Evolutionary conservation across 2,888 invertebrate genomes (phyloP).

Genomic region (Hylaea fasciaria): DNA sequence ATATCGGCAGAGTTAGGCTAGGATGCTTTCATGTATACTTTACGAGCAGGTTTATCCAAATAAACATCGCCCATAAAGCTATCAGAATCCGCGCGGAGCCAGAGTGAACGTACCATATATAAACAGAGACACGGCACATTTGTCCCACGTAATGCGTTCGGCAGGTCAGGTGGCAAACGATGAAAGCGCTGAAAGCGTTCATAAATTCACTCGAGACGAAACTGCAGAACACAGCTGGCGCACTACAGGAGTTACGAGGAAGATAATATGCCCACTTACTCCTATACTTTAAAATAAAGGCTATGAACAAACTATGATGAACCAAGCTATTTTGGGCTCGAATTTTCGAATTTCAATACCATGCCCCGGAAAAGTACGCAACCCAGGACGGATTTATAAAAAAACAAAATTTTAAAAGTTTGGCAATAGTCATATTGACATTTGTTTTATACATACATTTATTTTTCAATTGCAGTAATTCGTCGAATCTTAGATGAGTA

Average conservation of each 20-base stretch:
- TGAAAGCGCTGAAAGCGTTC: slow-evolving; percentile 80
- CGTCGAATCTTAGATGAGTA: neutral
- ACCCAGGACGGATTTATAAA: no score
- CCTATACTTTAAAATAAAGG: slow-evolving; percentile 53
- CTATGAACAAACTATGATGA: slow-evolving; percentile 23
- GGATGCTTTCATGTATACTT: slow-evolving; percentile 14
- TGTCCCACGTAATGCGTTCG: slow-evolving; percentile 74
- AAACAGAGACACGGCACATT: slow-evolving; percentile 72
- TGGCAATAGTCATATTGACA: no score
- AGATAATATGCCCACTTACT: slow-evolving; percentile 31
- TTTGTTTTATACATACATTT: no score
- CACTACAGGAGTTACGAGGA: slow-evolving; percentile 44
- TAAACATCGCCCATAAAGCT: slow-evolving; percentile 40
- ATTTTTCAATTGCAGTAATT: neutral
- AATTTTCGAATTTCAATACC: no score
- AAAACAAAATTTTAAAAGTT: no score
- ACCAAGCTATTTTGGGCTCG: neutral
- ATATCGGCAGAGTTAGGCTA: slow-evolving; percentile 1
- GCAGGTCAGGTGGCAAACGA: slow-evolving; percentile 82
- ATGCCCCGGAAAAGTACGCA: no score
- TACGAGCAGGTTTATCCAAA: slow-evolving; percentile 5
- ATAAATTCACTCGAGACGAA: slow-evolving; percentile 78
- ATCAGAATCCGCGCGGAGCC: slow-evolving; percentile 32
- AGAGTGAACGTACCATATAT: slow-evolving; percentile 71
- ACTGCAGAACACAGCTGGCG: slow-evolving; percentile 74